Evolutionary conservation across 2,113 vertebrate genomes (phyloP), one percentile per base, ranked within the genome.

Genomic region (Progne subis): DNA sequence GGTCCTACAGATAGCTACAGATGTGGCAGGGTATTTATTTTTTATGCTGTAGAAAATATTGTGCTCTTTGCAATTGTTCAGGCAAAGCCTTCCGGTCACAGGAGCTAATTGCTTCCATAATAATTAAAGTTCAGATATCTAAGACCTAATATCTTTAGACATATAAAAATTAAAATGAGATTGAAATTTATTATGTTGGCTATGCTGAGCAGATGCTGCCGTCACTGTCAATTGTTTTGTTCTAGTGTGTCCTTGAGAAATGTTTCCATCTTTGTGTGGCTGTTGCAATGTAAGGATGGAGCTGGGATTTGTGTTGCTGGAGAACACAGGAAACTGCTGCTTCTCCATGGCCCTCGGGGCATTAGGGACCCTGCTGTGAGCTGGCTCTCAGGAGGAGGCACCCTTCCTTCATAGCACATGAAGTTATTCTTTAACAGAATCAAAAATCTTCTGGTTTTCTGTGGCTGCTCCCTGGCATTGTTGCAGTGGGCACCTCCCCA

Each of bases 181-280:
- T 91, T 71, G 75, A 94, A 80, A 61, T 97, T 95, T 94, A 90
- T 95, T 90, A 53, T 11, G 56, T 63, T 88, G 72, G 64, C 88
- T 91, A 90, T 1, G 6, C 46, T 1, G 21, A 92, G 63, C 76
- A 95, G 97, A 94, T 91, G 87, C 56, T 88, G 84, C 74, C 94
- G 83, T 96, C 88, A 17, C 39, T 69, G 67, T 63, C 11, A 14
- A n/a, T 82, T 88, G 69, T 84, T 96, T 91, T 76, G 82, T 87
- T 95, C 86, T 50, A 11, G 39, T 7, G 24, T 31, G 94, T 95
- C 96, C 96, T 98, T 97, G 97, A 94, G 91, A 91, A 95, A 50
- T 12, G 18, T 44, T 82, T 88, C 77, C 25, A 24, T 69, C 61
- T 89, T 70, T 9, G 31, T 74, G 80, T 0, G 5, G 69, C 56